Evolutionary conservation across 2,113 vertebrate genomes (phyloP).

Genomic region (Percopsis transmontana): DNA sequence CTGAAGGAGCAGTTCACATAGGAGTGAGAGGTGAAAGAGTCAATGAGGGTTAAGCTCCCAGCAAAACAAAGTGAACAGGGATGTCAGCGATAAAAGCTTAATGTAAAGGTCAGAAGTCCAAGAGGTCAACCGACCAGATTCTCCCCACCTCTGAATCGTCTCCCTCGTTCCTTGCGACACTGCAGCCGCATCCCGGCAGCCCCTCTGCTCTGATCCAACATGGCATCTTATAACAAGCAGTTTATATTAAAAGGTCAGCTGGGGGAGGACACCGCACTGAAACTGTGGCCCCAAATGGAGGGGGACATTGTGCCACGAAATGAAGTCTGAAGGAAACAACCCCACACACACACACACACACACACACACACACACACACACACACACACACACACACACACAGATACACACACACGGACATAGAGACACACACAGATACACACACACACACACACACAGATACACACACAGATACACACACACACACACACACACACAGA

Average conservation of each 20-base stretch:
- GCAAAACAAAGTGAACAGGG: slow-evolving; percentile 56
- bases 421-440: background rate
- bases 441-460: background rate
- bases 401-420: background rate
- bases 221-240: slow-evolving; percentile 76
- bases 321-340: background rate
- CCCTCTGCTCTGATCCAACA: slow-evolving; percentile 60
- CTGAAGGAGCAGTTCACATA: slow-evolving; percentile 9
- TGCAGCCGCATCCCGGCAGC: slow-evolving; percentile 46
- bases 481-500: slow-evolving; percentile 16
- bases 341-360: slow-evolving; percentile 18
- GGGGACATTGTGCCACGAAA: slow-evolving; percentile 25
- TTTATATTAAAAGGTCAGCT: slow-evolving; percentile 76
- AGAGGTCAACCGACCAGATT: slow-evolving; percentile 59
- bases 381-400: slow-evolving; percentile 14
- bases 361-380: slow-evolving; percentile 17
- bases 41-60: slow-evolving; percentile 56
- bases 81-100: slow-evolving; percentile 66
- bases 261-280: slow-evolving; percentile 50
- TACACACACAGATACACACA: slow-evolving; percentile 15
- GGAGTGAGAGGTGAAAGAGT: background rate
- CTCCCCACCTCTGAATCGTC: slow-evolving; percentile 66
- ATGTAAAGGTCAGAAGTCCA: slow-evolving; percentile 68
- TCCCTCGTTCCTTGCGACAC: slow-evolving; percentile 40
- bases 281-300: slow-evolving; percentile 40